A percentile compares a stretch with the other conserved stretches of the same genome.
phyloP scores from a whole-genome alignment of 2,113 vertebrate genomes.

The Zosterops japonicus region DNA sequence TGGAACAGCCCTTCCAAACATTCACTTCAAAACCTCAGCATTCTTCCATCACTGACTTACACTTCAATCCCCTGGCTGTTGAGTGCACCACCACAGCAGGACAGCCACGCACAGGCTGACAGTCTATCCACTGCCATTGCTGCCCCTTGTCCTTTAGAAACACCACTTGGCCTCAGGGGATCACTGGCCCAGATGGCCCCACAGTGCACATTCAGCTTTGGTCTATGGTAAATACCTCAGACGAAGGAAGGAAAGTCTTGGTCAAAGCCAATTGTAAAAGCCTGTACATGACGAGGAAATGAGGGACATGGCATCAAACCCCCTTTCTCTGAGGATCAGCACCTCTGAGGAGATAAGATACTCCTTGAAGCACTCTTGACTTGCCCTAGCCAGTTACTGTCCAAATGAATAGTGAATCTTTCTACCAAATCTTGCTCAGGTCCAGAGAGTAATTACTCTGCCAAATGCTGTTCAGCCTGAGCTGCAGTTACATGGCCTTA shows the following conservation, averaged over 20 bases:
- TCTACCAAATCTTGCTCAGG: neutral
- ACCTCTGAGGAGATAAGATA: neutral
- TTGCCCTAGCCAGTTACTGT: neutral
- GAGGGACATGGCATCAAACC: neutral
- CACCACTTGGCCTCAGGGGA: neutral
- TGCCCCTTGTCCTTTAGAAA: neutral
- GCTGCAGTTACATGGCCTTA: neutral
- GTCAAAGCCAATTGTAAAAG: neutral
- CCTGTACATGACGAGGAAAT: neutral
- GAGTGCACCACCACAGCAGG: neutral
- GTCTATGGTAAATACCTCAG: neutral
- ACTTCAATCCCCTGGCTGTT: neutral
- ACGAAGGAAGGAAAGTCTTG: neutral
- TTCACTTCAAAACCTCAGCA: slow-evolving; percentile 29
- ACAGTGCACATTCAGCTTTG: neutral
- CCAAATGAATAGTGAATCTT: neutral
- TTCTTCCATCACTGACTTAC: neutral
- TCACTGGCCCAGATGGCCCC: neutral
- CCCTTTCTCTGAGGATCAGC: neutral
- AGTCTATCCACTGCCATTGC: neutral
- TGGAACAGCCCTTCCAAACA: neutral
- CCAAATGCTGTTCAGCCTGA: neutral
- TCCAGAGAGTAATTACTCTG: neutral
- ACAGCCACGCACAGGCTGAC: neutral
- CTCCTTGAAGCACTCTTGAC: neutral